Conservation (phyloP, 2,113 vertebrate species). For the Limanda limanda region DNA sequence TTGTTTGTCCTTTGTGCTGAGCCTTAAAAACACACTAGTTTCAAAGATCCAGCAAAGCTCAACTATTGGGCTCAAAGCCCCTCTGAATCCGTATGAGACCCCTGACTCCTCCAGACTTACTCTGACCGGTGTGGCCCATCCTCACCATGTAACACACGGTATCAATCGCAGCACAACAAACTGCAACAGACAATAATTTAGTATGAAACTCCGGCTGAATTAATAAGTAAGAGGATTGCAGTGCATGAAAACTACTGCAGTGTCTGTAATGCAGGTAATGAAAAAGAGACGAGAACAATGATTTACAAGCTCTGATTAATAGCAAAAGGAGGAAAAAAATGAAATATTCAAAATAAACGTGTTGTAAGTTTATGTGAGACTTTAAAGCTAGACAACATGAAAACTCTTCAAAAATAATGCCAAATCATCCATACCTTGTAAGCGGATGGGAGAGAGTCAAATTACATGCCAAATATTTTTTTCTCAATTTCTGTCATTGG, state of each 20-base stretch:
- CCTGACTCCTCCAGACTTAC: conserved; percentile 12
- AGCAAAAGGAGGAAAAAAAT: not conserved
- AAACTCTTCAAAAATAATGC: no score
- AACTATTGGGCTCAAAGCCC: not conserved
- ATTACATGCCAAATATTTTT: no score
- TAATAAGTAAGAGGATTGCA: conserved; percentile 6
- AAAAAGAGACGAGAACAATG: conserved; percentile 7
- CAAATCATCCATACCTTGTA: not conserved
- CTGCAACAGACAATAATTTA: conserved; percentile 30
- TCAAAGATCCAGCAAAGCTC: conserved; percentile 2
- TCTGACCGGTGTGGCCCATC: not conserved
- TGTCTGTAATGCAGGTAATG: not conserved
- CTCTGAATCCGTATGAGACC: conserved; percentile 25
- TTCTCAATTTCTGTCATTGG: no score
- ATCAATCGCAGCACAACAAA: conserved; percentile 33
- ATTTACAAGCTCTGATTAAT: not conserved
- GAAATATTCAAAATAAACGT: no score
- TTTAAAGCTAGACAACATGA: not conserved
- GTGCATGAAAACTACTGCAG: not conserved
- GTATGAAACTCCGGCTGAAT: conserved; percentile 9
- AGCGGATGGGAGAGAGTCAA: no score
- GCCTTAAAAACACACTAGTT: not conserved
- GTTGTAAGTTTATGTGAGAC: no score
- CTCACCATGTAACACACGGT: conserved; percentile 8
- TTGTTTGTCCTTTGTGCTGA: conserved; percentile 5